phyloP scores from a whole-genome alignment of 2,888 invertebrate species.

The Caenorhabditis doughertyi region DNA sequence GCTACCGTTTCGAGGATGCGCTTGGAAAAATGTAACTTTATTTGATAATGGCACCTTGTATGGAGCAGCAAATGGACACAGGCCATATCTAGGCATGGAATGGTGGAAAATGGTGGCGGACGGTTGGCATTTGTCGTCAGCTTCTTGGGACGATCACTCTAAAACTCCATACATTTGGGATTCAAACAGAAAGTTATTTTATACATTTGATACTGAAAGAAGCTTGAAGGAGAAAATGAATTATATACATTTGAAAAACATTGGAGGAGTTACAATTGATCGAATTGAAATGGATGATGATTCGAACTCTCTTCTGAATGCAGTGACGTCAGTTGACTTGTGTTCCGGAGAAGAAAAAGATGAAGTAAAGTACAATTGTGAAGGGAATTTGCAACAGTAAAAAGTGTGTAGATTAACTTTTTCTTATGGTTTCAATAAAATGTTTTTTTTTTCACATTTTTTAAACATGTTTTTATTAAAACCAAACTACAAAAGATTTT shows the following conservation, averaged over 20 bases:
- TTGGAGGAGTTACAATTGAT: background rate
- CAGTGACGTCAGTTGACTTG: background rate
- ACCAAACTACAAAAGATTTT: too few relatives aligned
- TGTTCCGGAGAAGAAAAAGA: background rate
- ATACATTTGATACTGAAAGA: background rate
- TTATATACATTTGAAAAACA: background rate
- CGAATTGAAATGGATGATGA: background rate
- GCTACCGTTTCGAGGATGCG: background rate
- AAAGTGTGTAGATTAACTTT: too few relatives aligned
- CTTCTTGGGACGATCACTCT: background rate
- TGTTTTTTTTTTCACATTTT: too few relatives aligned
- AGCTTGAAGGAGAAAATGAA: slow-evolving; percentile 15
- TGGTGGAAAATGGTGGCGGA: background rate
- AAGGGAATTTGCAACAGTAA: too few relatives aligned
- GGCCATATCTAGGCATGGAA: background rate
- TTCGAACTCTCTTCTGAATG: background rate
- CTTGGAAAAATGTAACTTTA: background rate
- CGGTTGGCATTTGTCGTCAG: background rate
- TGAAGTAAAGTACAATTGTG: background rate
- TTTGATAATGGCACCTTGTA: background rate
- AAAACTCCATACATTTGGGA: slow-evolving; percentile 13
- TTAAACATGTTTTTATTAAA: too few relatives aligned
- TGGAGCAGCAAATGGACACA: background rate
- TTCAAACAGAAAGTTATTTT: background rate
- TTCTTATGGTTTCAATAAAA: too few relatives aligned